Percentiles rank a stretch among this genome's conserved stretches.
phyloP scores from a whole-genome alignment of 2,888 invertebrate genomes.

The Plagodis dolabraria region DNA sequence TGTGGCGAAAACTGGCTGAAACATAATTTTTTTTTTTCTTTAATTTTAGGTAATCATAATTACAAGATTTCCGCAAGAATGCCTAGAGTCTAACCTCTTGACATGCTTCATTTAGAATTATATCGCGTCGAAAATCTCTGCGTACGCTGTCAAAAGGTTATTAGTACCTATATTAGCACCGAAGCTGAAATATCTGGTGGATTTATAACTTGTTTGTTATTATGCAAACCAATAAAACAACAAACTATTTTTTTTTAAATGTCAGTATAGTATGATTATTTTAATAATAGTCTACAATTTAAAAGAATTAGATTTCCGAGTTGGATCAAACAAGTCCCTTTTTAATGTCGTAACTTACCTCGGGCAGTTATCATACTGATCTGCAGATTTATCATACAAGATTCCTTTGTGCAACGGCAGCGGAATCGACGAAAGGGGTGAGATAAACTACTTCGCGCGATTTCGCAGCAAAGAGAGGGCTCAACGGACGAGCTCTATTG shows the following conservation, averaged over 20 bases:
- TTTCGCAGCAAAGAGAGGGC: slow-evolving; percentile 80
- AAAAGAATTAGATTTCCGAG: neutral
- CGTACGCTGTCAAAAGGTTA: no score
- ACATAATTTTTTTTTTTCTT: no score
- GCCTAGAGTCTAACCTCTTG: no score
- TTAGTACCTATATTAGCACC: no score
- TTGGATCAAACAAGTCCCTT: slow-evolving; percentile 11
- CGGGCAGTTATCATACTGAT: slow-evolving; percentile 53
- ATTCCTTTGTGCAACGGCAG: slow-evolving; percentile 67
- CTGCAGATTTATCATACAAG: slow-evolving; percentile 71
- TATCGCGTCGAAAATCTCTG: no score
- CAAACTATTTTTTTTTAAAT: neutral
- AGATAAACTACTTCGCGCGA: slow-evolving; percentile 79
- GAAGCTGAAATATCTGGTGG: no score
- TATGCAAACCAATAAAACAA: neutral
- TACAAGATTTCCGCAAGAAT: no score
- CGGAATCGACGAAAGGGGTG: slow-evolving; percentile 56
- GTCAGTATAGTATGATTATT: neutral
- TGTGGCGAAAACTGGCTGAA: no score
- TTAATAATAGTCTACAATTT: neutral
- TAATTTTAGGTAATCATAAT: no score
- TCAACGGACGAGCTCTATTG: slow-evolving; percentile 65
- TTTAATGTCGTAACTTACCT: slow-evolving; percentile 26
- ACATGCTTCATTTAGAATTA: no score
- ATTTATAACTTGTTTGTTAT: no score